Evolutionary conservation across 2,888 invertebrate species (phyloP), one percentile per base, ranked within the genome.

Genomic region (Liposcelis brunnea): DNA sequence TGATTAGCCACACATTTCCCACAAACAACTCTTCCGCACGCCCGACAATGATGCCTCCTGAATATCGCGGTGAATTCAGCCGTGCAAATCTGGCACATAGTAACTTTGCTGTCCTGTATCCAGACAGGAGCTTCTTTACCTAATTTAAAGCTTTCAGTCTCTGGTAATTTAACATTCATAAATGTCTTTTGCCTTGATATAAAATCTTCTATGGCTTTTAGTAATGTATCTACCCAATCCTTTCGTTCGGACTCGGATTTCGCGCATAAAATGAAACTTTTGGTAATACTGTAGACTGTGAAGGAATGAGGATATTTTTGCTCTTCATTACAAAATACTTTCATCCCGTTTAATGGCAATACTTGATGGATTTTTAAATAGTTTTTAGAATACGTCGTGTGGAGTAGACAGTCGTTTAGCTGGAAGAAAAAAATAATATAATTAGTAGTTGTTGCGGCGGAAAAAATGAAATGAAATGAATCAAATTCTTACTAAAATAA

Each of bases 21-120:
- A 55, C 77, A 77, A 15, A 77, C 70, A 47, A 77, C 75, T 60
- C 74, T 72, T 46, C 77, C 77, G 63, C 77, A 77, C 31, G 74
- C 71, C 51, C 77, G 60, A 54, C 77, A 78, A 58, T 77, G 76
- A 56, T 77, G 76, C 49, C 76, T 64, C 47, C 77, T 63, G 59
- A 72, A 75, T 50, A 73, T 71, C 10, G 75, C 66, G 2, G 74
- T 74, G 58, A 77, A 77, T 53, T 71, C 70, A 11, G 66, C 63
- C 10, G 71, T 70, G 58, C 77, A 78, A 21, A 70, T 59, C 65
- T 75, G 75, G 55, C 77, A 77, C 67, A 72, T 74, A 2, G 74
- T 73, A 56, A 72, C 73, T 31, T 71, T 58, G n/a, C 62, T 59
- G 55, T 73, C 73, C 12, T 69, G 71, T 33, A 71, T 65, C 73